Evolutionary conservation across 2,888 invertebrate species (phyloP).

Genomic region (Drosophila meridiana): DNA sequence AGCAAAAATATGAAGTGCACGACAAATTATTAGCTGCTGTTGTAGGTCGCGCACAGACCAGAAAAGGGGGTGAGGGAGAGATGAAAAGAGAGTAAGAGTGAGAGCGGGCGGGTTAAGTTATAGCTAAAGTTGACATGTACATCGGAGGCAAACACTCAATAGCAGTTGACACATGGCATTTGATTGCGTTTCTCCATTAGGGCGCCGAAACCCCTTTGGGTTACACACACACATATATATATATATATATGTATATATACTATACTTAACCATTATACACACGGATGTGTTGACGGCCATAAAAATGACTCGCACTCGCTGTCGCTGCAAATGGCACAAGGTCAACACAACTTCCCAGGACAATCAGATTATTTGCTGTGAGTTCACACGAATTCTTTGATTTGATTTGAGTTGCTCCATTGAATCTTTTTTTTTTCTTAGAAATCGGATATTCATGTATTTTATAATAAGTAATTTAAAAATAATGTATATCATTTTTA

Average conservation of each 20-base stretch:
- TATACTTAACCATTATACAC: constrained; percentile 11
- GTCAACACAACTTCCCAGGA: constrained; percentile 9
- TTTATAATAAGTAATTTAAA: background rate
- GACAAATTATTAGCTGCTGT: constrained; percentile 65
- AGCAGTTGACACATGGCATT: constrained; percentile 62
- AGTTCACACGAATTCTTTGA: constrained; percentile 9
- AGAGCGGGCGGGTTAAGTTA: background rate
- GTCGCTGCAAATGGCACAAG: constrained; percentile 29
- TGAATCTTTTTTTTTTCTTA: background rate
- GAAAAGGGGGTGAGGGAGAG: background rate
- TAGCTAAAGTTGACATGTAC: constrained; percentile 40
- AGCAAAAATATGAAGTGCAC: constrained; percentile 54
- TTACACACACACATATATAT: constrained; percentile 8
- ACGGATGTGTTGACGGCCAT: constrained; percentile 16
- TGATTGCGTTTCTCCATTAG: constrained; percentile 57
- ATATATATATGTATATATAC: background rate
- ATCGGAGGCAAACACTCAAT: constrained; percentile 42
- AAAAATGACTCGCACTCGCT: constrained; percentile 26
- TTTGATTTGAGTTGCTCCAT: background rate
- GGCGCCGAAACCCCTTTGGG: constrained; percentile 29
- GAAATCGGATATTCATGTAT: background rate
- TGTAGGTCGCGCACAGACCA: constrained; percentile 39
- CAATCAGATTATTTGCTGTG: background rate
- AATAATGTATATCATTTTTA: background rate
- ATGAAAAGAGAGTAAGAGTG: background rate